These are phyloP conservation scores for Drosophila mojavensis DNA, from an alignment of 1,140 invertebrate species.

Conservation along the genomic window DNA sequence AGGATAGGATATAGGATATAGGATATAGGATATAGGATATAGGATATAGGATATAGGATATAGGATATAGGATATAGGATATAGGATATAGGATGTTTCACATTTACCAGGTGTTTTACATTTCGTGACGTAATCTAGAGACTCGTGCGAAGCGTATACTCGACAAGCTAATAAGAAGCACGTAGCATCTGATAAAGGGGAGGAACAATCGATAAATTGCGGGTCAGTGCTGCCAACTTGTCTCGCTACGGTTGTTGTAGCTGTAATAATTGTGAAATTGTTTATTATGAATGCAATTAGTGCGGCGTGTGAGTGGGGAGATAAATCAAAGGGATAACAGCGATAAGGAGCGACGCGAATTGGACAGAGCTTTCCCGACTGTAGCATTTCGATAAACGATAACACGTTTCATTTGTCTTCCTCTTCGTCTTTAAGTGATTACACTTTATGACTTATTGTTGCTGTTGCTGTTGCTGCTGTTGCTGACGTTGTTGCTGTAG, in stretches of 20 bases:
- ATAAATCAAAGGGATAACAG: conserved; percentile 77
- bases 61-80: too few relatives aligned
- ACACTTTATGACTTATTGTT: conserved; percentile 78
- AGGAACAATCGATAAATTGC: conserved; percentile 38
- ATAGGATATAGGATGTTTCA: too few relatives aligned
- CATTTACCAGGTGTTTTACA: not conserved
- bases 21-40: too few relatives aligned
- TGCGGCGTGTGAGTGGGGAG: conserved; percentile 62
- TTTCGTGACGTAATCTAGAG: not conserved
- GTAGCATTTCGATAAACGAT: conserved; percentile 50
- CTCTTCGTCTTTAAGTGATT: conserved; percentile 64
- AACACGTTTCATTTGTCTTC: conserved; percentile 58
- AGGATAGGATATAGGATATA: too few relatives aligned
- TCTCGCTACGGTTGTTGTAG: conserved; percentile 10
- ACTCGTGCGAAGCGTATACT: not conserved
- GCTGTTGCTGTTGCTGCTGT: conserved; percentile 4
- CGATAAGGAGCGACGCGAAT: conserved; percentile 63
- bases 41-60: too few relatives aligned
- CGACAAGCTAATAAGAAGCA: conserved; percentile 43
- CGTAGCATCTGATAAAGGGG: conserved; percentile 52
- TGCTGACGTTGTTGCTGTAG: too few relatives aligned
- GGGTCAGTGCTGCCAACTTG: conserved; percentile 19
- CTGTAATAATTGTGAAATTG: conserved; percentile 68
- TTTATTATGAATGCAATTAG: conserved; percentile 70
- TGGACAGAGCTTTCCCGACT: conserved; percentile 31